Percentiles rank a stretch among this genome's conserved stretches.
Conservation (phyloP, 2,888 invertebrate genomes). For the Epirrita christyi region DNA sequence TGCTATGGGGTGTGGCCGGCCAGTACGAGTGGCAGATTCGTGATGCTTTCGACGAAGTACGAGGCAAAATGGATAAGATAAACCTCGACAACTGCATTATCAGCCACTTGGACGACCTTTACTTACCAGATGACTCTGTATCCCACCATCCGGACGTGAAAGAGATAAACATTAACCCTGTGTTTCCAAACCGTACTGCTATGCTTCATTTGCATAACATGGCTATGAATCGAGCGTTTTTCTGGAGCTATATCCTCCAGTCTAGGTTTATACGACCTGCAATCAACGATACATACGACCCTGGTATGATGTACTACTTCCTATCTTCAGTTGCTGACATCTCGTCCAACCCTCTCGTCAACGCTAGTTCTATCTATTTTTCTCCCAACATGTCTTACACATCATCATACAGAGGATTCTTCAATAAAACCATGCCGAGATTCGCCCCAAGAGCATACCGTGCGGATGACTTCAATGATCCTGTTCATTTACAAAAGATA, state of each 20-base stretch:
- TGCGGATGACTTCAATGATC: conserved; percentile 97
- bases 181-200: conserved; percentile 97
- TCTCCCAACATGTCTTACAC: conserved; percentile 97
- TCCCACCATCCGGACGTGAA: conserved; percentile 97
- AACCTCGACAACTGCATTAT: conserved; percentile 95
- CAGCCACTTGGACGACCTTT: conserved; percentile 92
- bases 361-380: conserved; percentile 97
- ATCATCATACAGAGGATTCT: conserved; percentile 97
- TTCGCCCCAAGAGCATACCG: conserved; percentile 97
- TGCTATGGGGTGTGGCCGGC: conserved; percentile 88
- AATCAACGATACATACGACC: conserved; percentile 96
- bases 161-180: conserved; percentile 96
- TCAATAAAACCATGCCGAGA: conserved; percentile 97
- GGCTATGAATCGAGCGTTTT: conserved; percentile 98
- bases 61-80: conserved; percentile 92
- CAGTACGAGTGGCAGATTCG: conserved; percentile 97
- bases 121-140: conserved; percentile 92
- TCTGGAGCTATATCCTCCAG: conserved; percentile 97
- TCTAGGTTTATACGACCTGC: conserved; percentile 95
- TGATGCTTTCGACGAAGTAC: conserved; percentile 95
- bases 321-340: conserved; percentile 97
- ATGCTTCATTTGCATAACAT: conserved; percentile 97
- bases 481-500: conserved; percentile 95
- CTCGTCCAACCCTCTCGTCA: conserved; percentile 95
- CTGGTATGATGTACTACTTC: conserved; percentile 99